Evolutionary conservation across 2,888 invertebrate species (phyloP).

Genomic region (Caradrina kadenii): DNA sequence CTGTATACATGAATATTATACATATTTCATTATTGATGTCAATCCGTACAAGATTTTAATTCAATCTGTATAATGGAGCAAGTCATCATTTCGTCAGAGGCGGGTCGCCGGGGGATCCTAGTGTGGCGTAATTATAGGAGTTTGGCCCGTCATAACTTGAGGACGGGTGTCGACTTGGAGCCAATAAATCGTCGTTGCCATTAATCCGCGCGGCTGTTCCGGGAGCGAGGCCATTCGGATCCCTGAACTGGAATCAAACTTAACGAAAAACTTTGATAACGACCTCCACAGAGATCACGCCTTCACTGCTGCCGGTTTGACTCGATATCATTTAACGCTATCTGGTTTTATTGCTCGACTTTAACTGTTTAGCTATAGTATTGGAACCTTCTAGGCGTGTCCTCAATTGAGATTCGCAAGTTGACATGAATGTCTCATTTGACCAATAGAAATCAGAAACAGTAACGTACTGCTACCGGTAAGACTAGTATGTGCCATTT

Average conservation of each 20-base stretch:
- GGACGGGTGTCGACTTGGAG: conserved; percentile 34
- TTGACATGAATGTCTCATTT: background rate
- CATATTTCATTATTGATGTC: background rate
- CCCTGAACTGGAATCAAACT: conserved; percentile 59
- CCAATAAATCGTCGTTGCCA: conserved; percentile 47
- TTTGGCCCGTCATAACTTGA: conserved; percentile 44
- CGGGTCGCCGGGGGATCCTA: background rate
- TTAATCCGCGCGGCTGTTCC: conserved; percentile 34
- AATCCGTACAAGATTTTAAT: background rate
- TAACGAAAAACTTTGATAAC: conserved; percentile 60
- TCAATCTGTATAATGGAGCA: conserved; percentile 11
- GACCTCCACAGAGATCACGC: conserved; percentile 34
- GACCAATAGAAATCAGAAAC: background rate
- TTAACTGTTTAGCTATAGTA: conserved; percentile 13
- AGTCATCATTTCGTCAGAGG: background rate
- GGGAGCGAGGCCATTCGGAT: conserved; percentile 26
- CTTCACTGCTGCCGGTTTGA: conserved; percentile 30
- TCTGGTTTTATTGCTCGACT: conserved; percentile 52
- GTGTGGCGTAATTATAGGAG: conserved; percentile 22
- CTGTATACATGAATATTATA: background rate
- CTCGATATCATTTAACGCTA: conserved; percentile 57
- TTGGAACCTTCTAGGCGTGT: background rate
- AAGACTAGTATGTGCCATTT: background rate
- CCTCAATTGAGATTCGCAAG: background rate
- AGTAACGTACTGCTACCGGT: background rate